Percentiles rank a stretch among this genome's conserved stretches.
These are phyloP conservation scores for Busseola fusca DNA, from an alignment of 2,888 invertebrate genomes.

Conservation along the genomic window DNA sequence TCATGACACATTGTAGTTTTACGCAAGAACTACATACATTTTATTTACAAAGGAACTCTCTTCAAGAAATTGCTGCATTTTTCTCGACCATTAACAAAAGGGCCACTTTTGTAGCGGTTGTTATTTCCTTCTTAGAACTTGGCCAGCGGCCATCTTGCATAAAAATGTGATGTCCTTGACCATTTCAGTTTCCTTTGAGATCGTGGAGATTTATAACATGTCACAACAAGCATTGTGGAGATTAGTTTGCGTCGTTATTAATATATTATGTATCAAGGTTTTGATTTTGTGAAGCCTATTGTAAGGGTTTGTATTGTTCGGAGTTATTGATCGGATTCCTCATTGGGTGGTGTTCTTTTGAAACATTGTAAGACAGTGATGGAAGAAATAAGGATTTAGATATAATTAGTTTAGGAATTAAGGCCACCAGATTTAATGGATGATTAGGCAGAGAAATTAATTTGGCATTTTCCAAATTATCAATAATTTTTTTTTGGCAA, in stretches of 20 bases:
- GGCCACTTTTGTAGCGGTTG: conserved; percentile 36
- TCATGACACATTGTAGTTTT: neutral
- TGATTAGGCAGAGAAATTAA: neutral
- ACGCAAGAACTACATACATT: conserved; percentile 24
- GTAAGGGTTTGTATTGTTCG: conserved; percentile 34
- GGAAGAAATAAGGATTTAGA: neutral
- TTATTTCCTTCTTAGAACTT: conserved; percentile 48
- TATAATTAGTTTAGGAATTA: neutral
- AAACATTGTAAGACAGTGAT: neutral
- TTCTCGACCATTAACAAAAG: conserved; percentile 38
- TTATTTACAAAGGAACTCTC: conserved; percentile 32
- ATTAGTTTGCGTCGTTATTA: conserved; percentile 49
- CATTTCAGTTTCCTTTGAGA: conserved; percentile 35
- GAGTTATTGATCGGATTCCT: conserved; percentile 18
- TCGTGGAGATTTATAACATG: conserved; percentile 49
- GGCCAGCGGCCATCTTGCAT: conserved; percentile 51
- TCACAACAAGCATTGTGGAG: conserved; percentile 39
- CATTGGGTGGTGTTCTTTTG: neutral
- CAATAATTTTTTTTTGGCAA: too few species aligned
- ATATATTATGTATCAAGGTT: conserved; percentile 44
- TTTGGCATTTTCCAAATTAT: neutral
- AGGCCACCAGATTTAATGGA: too few species aligned
- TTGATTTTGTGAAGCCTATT: conserved; percentile 25
- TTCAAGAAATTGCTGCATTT: conserved; percentile 48
- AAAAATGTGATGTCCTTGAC: conserved; percentile 52